Conservation (phyloP, 2,113 vertebrate species). For the Gymnorhina tibicen region DNA sequence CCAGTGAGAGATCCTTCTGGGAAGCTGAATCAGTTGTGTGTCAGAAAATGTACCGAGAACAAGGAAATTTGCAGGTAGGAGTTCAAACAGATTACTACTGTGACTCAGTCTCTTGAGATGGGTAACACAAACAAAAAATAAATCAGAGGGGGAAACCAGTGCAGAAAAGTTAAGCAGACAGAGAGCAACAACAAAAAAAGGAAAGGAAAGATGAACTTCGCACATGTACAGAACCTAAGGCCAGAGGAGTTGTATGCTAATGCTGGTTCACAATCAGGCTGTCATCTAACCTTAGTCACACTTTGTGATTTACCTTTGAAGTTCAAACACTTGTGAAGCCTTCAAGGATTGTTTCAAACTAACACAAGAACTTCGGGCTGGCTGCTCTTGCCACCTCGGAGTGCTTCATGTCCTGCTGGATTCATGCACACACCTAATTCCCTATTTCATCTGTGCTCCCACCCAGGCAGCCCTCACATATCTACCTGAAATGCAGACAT, state of each 20-base stretch:
- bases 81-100: background rate
- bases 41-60: background rate
- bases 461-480: background rate
- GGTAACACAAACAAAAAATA: background rate
- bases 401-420: background rate
- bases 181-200: background rate
- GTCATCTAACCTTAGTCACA: background rate
- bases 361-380: rapidly evolving
- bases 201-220: background rate
- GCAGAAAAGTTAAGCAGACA: background rate
- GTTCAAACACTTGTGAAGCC: background rate
- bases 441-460: background rate
- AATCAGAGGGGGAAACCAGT: background rate
- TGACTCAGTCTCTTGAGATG: background rate
- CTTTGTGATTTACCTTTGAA: background rate
- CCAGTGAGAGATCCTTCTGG: background rate
- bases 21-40: background rate
- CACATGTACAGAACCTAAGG: background rate
- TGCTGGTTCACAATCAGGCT: background rate
- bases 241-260: background rate
- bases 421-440: background rate
- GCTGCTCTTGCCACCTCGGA: background rate
- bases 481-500: background rate
- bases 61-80: background rate
- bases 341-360: background rate